Conservation (phyloP, 2,113 vertebrate species). For the Dermatemys mawii region DNA sequence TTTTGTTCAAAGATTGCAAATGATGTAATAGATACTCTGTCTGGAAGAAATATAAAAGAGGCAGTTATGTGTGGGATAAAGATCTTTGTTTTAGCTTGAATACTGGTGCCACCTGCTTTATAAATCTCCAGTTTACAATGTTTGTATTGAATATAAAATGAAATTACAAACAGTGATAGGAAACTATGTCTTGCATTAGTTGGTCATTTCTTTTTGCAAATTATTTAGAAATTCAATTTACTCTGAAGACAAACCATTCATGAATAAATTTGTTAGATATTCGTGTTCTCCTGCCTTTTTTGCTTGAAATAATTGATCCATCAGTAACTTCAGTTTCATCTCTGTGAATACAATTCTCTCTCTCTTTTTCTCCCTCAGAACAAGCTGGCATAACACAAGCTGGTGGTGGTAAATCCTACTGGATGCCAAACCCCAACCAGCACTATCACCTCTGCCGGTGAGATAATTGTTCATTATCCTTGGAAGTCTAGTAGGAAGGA, state of each 20-base stretch:
- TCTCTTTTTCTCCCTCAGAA: not conserved
- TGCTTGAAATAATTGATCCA: not conserved
- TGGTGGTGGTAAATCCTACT: not conserved
- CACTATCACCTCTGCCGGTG: not conserved
- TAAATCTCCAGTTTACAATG: not conserved
- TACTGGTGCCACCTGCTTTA: not conserved
- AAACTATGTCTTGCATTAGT: not conserved
- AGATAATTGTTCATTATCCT: not conserved
- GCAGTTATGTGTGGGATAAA: not conserved
- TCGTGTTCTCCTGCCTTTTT: not conserved
- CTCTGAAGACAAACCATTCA: not conserved
- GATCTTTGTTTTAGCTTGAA: not conserved
- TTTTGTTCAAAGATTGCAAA: not conserved
- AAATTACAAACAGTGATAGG: not conserved
- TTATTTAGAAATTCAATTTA: not conserved
- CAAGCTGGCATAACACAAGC: not conserved
- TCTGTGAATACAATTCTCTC: accelerated
- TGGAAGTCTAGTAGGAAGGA: slow-evolving; percentile 12
- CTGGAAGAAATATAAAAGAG: not conserved
- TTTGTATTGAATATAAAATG: slow-evolving; percentile 18
- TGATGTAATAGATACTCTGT: not conserved
- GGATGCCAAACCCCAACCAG: not conserved
- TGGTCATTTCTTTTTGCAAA: accelerated
- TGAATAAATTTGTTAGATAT: not conserved
- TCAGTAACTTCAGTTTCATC: not conserved